Conservation (phyloP, 2,113 vertebrate species). For the Corythaixoides concolor region DNA sequence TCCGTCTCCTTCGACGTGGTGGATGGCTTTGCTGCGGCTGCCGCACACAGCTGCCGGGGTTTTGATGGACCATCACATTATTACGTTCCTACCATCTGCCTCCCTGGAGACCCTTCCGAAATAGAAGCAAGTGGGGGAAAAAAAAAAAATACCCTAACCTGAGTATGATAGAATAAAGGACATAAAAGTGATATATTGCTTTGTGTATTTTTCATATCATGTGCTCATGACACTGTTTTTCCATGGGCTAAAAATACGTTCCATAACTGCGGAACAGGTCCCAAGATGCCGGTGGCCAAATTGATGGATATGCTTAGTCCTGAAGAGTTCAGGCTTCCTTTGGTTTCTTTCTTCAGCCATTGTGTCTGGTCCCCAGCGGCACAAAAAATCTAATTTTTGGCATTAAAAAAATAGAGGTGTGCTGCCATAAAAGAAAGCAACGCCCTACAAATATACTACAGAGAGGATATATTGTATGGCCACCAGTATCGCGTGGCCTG, state of each 20-base stretch:
- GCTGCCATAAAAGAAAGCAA: neutral
- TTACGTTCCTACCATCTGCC: neutral
- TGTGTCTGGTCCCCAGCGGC: accelerated
- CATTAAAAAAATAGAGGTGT: neutral
- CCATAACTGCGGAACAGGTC: neutral
- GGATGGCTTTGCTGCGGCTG: neutral
- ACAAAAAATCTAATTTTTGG: neutral
- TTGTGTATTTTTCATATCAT: neutral
- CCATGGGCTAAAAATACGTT: slow-evolving; percentile 53
- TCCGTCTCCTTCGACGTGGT: accelerated
- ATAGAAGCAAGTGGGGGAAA: neutral
- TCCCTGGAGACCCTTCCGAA: neutral
- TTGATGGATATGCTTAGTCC: neutral
- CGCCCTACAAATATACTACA: neutral
- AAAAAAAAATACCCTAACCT: neutral
- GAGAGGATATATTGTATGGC: neutral
- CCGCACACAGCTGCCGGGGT: accelerated
- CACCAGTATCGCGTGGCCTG: neutral
- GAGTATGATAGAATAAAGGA: neutral
- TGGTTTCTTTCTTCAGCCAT: accelerated
- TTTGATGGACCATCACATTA: neutral
- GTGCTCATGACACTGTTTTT: neutral
- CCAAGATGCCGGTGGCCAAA: neutral
- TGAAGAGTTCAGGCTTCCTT: neutral
- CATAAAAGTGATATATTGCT: slow-evolving; percentile 7